phyloP scores from a whole-genome alignment of 2,113 vertebrate species.

The Mirounga angustirostris region DNA sequence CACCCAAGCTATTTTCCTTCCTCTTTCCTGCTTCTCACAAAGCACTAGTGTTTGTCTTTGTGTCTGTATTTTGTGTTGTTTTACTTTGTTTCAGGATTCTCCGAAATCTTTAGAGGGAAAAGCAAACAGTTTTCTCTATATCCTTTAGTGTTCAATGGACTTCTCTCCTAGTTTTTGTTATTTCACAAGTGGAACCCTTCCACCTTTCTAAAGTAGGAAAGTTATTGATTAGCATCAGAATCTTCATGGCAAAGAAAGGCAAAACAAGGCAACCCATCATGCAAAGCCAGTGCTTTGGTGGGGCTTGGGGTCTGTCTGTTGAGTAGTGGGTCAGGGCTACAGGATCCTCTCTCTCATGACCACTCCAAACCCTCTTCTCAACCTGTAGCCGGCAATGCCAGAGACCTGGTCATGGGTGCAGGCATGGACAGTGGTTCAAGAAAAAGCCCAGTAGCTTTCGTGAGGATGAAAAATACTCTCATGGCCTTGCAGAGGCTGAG shows the following conservation, averaged over 20 bases:
- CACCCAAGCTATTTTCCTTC: not conserved
- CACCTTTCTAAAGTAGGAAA: not conserved
- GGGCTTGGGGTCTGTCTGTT: not conserved
- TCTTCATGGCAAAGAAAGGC: not conserved
- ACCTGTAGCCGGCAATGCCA: not conserved
- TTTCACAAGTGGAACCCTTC: not conserved
- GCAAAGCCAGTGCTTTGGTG: not conserved
- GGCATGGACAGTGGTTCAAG: not conserved
- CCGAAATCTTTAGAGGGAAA: not conserved
- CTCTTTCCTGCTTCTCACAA: not conserved
- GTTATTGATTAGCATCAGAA: not conserved
- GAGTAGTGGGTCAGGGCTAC: too few relatives aligned
- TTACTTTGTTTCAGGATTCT: not conserved
- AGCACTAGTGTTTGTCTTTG: not conserved
- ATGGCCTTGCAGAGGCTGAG: not conserved
- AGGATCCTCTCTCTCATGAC: not conserved
- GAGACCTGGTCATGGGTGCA: not conserved
- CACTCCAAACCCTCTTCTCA: not conserved
- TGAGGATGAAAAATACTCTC: not conserved
- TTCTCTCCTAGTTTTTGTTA: not conserved
- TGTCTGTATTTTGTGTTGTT: not conserved
- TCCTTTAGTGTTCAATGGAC: not conserved
- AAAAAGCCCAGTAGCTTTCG: not conserved
- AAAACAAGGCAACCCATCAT: accelerated
- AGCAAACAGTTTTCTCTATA: not conserved